phyloP scores from a whole-genome alignment of 2,797 vertebrate species.

The Sebastes paucispinis region DNA sequence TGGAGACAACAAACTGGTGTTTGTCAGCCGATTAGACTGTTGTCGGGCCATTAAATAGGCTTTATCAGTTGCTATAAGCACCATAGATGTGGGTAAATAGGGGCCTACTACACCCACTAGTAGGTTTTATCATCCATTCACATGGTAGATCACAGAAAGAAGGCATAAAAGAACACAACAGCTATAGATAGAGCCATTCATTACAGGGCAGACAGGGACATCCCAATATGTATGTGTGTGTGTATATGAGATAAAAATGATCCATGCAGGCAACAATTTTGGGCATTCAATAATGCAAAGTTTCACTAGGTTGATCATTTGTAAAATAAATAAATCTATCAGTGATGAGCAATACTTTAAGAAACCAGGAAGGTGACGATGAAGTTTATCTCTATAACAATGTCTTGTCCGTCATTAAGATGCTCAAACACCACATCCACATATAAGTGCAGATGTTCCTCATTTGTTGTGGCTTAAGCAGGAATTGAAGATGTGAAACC shows the following conservation, averaged over 20 bases:
- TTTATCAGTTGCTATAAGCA: too few species aligned
- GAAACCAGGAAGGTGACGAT: background rate
- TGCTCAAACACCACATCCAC: background rate
- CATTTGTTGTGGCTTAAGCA: background rate
- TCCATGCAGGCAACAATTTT: background rate
- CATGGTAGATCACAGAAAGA: too few species aligned
- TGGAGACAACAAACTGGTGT: background rate
- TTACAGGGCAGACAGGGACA: constrained; percentile 28
- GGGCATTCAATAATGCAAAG: background rate
- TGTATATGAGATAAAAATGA: background rate
- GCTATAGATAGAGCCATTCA: constrained; percentile 55
- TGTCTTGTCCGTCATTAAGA: background rate
- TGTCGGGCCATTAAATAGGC: too few species aligned
- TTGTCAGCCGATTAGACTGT: too few species aligned
- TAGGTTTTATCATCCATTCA: too few species aligned
- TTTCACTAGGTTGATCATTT: background rate
- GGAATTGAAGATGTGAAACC: background rate
- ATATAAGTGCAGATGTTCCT: background rate
- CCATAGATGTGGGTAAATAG: too few species aligned
- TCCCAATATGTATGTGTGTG: constrained; percentile 8
- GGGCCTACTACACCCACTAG: too few species aligned
- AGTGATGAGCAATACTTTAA: background rate
- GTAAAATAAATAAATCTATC: background rate
- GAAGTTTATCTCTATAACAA: background rate
- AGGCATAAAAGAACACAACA: background rate